Conservation (phyloP, 2,113 vertebrate species). For the Neodontobutis hainanensis region DNA sequence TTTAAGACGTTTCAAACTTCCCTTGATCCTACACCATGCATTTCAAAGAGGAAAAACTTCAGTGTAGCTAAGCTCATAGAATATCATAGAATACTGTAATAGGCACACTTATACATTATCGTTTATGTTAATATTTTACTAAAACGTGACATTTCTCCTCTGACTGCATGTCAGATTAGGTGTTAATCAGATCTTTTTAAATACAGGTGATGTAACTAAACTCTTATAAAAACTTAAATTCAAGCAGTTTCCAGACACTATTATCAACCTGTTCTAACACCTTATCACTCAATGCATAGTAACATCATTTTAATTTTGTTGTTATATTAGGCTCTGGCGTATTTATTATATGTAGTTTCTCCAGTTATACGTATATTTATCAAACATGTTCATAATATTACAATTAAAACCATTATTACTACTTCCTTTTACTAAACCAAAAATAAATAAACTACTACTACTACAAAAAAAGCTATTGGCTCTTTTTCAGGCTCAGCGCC, state of each 20-base stretch:
- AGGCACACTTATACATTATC: neutral
- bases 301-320: neutral
- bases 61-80: constrained; percentile 45
- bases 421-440: too few relatives aligned
- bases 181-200: neutral
- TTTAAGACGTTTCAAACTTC: constrained; percentile 70
- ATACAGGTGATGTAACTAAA: neutral
- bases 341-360: too few relatives aligned
- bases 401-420: too few relatives aligned
- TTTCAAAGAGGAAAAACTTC: constrained; percentile 30
- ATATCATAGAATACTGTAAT: constrained; percentile 13
- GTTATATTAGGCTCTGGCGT: too few relatives aligned
- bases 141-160: constrained; percentile 4
- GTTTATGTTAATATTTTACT: neutral
- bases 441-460: too few relatives aligned
- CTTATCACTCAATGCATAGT: constrained; percentile 1
- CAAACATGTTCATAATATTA: too few relatives aligned
- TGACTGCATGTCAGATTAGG: constrained; percentile 1
- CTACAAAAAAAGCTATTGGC: too few relatives aligned
- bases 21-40: constrained; percentile 62
- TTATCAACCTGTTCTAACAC: neutral
- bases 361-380: too few relatives aligned
- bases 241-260: neutral
- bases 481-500: too few relatives aligned
- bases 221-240: neutral